A percentile compares a stretch with the other conserved stretches of the same genome.
Conservation (phyloP, 2,797 vertebrate genomes). For the Fundulus diaphanus region DNA sequence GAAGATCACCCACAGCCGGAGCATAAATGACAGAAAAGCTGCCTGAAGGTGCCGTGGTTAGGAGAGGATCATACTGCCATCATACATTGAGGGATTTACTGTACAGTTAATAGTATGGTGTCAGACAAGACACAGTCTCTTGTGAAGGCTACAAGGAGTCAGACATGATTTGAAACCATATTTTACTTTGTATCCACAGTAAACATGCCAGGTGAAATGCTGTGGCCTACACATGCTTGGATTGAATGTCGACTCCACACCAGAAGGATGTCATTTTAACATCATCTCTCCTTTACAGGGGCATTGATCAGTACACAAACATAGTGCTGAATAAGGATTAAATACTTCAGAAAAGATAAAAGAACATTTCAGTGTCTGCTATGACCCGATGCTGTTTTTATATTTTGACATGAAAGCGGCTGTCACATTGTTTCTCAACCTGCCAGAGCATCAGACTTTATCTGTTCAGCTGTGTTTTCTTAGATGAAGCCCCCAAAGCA, state of each 20-base stretch:
- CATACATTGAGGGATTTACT: constrained; percentile 23
- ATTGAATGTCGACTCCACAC: background rate
- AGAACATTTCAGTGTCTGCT: background rate
- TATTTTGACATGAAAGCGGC: background rate
- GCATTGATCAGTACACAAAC: constrained; percentile 1
- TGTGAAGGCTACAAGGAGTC: background rate
- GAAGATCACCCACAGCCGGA: constrained; percentile 42
- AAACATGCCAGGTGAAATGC: background rate
- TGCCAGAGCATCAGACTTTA: too few relatives aligned
- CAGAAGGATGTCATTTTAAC: background rate
- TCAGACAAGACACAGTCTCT: constrained; percentile 10
- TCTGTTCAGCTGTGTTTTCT: too few relatives aligned
- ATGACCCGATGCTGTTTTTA: background rate
- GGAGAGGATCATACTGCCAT: constrained; percentile 15
- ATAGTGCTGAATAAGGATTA: background rate
- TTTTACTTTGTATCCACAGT: background rate
- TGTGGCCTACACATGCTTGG: background rate
- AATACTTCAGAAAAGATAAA: background rate
- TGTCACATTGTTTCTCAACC: too few relatives aligned
- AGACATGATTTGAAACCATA: background rate
- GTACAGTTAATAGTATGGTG: constrained; percentile 13
- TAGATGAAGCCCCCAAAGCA: too few relatives aligned
- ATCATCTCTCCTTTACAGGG: background rate
- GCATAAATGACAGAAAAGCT: constrained; percentile 38
- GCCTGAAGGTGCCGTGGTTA: constrained; percentile 10